These are phyloP conservation scores for Aselliscus stoliczkanus DNA, from an alignment of 2,797 vertebrate genomes.

Conservation along the genomic window DNA sequence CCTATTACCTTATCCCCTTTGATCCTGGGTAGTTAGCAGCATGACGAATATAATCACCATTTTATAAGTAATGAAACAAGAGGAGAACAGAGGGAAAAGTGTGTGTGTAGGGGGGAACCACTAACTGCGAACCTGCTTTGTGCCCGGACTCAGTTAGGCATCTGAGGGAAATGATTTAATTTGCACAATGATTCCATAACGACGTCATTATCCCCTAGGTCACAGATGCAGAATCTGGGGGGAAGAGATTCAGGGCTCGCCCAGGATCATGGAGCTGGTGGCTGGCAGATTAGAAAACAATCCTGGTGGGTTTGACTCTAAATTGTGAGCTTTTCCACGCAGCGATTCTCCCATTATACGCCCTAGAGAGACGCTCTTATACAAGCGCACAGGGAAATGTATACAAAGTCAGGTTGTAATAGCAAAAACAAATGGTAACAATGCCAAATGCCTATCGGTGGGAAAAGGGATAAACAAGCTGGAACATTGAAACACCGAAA, in stretches of 20 bases:
- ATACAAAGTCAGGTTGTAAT: not conserved
- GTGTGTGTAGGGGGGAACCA: too few species aligned
- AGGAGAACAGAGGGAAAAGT: not conserved
- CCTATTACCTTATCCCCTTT: not conserved
- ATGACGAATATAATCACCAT: not conserved
- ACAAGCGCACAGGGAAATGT: not conserved
- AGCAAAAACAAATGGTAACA: not conserved
- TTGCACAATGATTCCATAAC: not conserved
- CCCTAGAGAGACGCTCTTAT: not conserved
- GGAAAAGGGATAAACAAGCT: not conserved
- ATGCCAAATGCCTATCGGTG: not conserved
- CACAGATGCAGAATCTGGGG: not conserved
- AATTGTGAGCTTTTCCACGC: not conserved
- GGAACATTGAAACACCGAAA: not conserved
- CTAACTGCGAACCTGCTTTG: not conserved
- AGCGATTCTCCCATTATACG: fast-evolving
- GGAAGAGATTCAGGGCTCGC: not conserved
- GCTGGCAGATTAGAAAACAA: too few species aligned
- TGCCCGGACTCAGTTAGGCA: not conserved
- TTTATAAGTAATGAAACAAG: not conserved
- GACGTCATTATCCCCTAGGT: not conserved
- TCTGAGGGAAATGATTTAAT: not conserved
- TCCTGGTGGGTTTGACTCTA: not conserved
- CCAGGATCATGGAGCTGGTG: fast-evolving
- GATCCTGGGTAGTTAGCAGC: not conserved